Percentiles rank a stretch among this genome's conserved stretches.
These are phyloP conservation scores for Maconellicoccus hirsutus DNA, from an alignment of 1,140 invertebrate genomes.

Conservation along the genomic window DNA sequence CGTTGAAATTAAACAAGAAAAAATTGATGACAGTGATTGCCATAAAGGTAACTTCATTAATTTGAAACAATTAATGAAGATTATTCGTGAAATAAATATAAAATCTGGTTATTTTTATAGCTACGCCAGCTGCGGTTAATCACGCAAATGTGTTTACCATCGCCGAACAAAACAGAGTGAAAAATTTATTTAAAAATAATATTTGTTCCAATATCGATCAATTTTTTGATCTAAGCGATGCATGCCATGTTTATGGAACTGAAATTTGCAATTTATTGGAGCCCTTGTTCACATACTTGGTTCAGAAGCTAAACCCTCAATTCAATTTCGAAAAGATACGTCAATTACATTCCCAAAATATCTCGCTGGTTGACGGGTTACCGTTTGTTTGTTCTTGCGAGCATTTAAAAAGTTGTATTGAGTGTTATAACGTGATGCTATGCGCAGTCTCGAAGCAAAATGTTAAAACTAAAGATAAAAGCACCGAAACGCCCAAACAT, in stretches of 20 bases:
- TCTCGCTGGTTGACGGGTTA: background rate
- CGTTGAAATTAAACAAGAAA: too few species aligned
- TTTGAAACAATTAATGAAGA: too few species aligned
- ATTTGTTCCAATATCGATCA: constrained; percentile 6
- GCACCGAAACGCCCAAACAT: background rate
- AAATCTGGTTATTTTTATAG: too few species aligned
- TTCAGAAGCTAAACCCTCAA: background rate
- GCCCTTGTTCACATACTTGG: background rate
- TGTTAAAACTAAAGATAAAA: background rate
- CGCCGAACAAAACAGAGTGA: constrained; percentile 2
- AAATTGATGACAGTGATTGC: too few species aligned
- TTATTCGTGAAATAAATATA: too few species aligned
- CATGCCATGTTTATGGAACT: background rate
- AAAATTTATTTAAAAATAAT: constrained; percentile 2
- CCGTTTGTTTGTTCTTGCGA: background rate
- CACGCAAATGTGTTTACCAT: too few species aligned
- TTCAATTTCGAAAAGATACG: constrained; percentile 17
- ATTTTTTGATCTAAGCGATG: background rate
- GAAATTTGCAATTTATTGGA: constrained; percentile 12
- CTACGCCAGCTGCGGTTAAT: too few species aligned
- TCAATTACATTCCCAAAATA: constrained; percentile 10
- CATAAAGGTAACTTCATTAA: too few species aligned
- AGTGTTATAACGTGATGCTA: background rate
- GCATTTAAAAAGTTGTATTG: background rate
- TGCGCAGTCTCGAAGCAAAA: background rate